Evolutionary conservation across 2,888 invertebrate species (phyloP), one percentile per base, ranked within the genome.

Genomic region (Acronicta alni): DNA sequence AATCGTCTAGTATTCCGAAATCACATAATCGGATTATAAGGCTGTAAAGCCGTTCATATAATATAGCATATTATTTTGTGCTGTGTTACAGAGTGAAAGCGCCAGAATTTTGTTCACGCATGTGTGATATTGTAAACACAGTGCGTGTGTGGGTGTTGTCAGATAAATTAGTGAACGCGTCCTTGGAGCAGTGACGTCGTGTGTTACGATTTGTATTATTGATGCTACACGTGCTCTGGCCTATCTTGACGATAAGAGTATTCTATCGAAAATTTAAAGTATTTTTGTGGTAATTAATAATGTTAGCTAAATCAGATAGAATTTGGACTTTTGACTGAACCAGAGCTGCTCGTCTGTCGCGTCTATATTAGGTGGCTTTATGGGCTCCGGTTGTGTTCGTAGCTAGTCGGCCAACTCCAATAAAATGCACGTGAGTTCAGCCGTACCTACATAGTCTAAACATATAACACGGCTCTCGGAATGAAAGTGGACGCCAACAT

Each of bases 11-110:
- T 57, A 70, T 68, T 67, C 55, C 54, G 64, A 55, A 72, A 75
- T 68, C 58, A 58, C 57, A 52, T 74, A 74, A 75, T 72, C 72
- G 68, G 65, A 74, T 74, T 75, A 57, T 60, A 68, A 72, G 41
- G 57, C 39, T 66, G 49, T 53, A 62, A 65, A 65, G 64, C 59
- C 47, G 43, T 56, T 57, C 56, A 23, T 63, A 48, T 61, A 55
- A 10, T 10, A 61, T 56, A 60, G n/a, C n/a, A n/a, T n/a, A n/a
- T n/a, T n/a, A n/a, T n/a, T 54, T 20, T 39, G 57, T 43, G 53
- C 57, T 70, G 32, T 55, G 57, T 70, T 54, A 70, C 45, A 14
- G 47, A 47, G 46, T 53, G 46, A 47, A 62, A 67, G 15, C 46
- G 39, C 45, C 57, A 42, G 35, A 35, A 57, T 64, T 67, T 48